Conservation (phyloP, 2,113 vertebrate genomes). For the Motacilla tschutschensis region DNA sequence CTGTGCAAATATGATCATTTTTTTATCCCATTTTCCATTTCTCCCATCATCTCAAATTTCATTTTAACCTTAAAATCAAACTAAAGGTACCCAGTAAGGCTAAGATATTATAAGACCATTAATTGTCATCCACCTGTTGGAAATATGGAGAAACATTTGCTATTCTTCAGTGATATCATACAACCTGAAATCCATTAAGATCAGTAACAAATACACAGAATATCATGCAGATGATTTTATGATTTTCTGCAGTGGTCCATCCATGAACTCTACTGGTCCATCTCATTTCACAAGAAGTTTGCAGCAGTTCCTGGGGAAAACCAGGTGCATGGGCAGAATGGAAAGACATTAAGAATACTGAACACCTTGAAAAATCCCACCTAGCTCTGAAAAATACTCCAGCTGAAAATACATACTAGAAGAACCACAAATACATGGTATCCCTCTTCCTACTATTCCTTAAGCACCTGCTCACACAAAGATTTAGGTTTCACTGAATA, state of each 20-base stretch:
- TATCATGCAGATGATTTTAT: neutral
- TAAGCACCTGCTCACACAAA: neutral
- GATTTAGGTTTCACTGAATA: neutral
- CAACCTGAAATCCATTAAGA: neutral
- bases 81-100: neutral
- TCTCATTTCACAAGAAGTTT: neutral
- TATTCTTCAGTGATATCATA: neutral
- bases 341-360: neutral
- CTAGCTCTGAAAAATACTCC: neutral
- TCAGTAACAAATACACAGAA: neutral
- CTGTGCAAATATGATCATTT: neutral
- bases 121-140: neutral
- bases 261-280: neutral
- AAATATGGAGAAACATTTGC: neutral
- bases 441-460: neutral
- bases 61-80: neutral
- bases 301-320: neutral
- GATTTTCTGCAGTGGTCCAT: neutral
- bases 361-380: neutral
- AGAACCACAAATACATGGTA: neutral
- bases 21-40: neutral
- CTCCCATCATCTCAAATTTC: neutral
- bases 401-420: neutral
- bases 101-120: neutral
- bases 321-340: neutral